Evolutionary conservation across 2,797 vertebrate species (phyloP).

Genomic region (Ceyx erithaca): DNA sequence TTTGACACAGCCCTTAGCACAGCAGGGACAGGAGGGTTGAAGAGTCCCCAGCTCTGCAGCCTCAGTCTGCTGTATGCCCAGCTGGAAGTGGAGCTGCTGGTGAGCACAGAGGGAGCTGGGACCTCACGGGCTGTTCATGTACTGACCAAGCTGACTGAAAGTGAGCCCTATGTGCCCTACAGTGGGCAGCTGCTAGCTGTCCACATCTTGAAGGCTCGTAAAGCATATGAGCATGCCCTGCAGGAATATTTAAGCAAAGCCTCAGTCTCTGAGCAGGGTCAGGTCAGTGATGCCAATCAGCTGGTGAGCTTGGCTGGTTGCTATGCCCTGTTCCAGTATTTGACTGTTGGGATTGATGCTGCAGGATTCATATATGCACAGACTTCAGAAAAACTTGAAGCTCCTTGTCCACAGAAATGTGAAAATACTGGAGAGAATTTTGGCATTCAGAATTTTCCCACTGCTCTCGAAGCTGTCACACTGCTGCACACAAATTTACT

Average conservation of each 20-base stretch:
- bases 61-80: slow-evolving; percentile 90
- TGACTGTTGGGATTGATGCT: slow-evolving; percentile 89
- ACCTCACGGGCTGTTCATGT: slow-evolving; percentile 81
- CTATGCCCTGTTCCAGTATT: slow-evolving; percentile 92
- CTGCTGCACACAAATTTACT: slow-evolving; percentile 86
- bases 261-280: slow-evolving; percentile 5
- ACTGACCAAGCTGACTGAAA: slow-evolving; percentile 85
- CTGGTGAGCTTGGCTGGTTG: slow-evolving; percentile 82
- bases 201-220: slow-evolving; percentile 89
- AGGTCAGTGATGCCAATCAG: neutral
- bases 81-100: slow-evolving; percentile 84
- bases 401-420: neutral
- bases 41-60: slow-evolving; percentile 81
- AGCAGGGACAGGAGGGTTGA: slow-evolving; percentile 77
- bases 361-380: slow-evolving; percentile 80
- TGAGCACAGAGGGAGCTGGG: slow-evolving; percentile 37
- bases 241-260: slow-evolving; percentile 66
- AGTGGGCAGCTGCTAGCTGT: slow-evolving; percentile 77
- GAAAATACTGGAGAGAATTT: neutral
- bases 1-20: slow-evolving; percentile 85
- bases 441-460: neutral
- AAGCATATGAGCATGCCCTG: slow-evolving; percentile 84
- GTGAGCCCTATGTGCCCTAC: slow-evolving; percentile 70
- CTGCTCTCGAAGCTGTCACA: slow-evolving; percentile 81
- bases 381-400: slow-evolving; percentile 68